Evolutionary conservation across 2,113 vertebrate species (phyloP).

Genomic region (Vireo altiloquus): DNA sequence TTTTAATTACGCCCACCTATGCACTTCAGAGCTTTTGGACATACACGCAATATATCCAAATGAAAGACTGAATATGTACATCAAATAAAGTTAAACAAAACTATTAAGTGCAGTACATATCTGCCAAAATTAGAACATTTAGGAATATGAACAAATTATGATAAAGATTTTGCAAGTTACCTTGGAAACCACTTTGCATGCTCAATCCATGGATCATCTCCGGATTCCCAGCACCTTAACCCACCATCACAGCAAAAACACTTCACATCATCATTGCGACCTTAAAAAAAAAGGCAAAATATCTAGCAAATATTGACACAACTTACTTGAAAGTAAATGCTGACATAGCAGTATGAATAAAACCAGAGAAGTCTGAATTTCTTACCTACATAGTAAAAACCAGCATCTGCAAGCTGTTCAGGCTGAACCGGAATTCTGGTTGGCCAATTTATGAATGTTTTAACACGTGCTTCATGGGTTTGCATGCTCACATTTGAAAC

Average conservation of each 20-base stretch:
- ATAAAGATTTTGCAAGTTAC: conserved; percentile 64
- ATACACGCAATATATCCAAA: neutral
- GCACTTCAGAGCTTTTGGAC: neutral
- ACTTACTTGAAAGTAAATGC: neutral
- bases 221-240: conserved; percentile 94
- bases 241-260: conserved; percentile 98
- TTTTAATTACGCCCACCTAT: neutral
- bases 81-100: neutral
- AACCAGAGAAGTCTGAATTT: neutral
- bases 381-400: conserved; percentile 97
- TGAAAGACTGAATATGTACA: neutral
- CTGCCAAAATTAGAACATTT: neutral
- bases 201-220: conserved; percentile 96
- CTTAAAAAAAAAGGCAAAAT: conserved; percentile 55
- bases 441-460: conserved; percentile 93
- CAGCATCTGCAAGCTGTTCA: conserved; percentile 90
- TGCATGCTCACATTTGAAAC: conserved; percentile 94
- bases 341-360: neutral
- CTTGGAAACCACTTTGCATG: conserved; percentile 99
- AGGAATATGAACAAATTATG: neutral
- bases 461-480: conserved; percentile 83
- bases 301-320: neutral
- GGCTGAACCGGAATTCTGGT: conserved; percentile 87
- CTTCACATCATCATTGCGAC: conserved; percentile 94
- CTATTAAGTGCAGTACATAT: neutral